Evolutionary conservation across 30 jellyfish, hydroid and myxozoan genomes (phyloP).

Genomic region (Aurelia aurita): DNA sequence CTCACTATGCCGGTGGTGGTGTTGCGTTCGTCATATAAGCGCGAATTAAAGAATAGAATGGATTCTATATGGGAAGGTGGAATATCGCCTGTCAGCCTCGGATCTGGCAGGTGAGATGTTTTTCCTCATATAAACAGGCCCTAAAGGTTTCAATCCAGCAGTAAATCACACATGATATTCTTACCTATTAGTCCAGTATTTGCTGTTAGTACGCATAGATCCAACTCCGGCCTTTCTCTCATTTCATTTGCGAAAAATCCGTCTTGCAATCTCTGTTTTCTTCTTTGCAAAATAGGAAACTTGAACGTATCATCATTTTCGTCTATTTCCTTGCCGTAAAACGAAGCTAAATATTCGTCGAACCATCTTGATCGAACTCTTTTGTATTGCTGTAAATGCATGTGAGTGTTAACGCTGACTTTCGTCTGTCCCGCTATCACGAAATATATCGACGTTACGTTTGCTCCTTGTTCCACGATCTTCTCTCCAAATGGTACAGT

Average conservation of each 20-base stretch:
- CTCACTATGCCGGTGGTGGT: no score
- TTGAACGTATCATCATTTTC: conserved; percentile 45
- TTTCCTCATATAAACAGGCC: no score
- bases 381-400: conserved; percentile 67
- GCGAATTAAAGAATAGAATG: no score
- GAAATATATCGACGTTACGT: conserved; percentile 59
- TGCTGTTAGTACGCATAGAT: conserved; percentile 44
- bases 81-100: no score
- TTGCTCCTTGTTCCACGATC: conserved; percentile 81
- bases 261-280: conserved; percentile 45
- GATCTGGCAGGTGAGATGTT: no score
- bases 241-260: conserved; percentile 87
- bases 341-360: conserved; percentile 11
- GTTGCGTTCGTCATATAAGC: no score
- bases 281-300: conserved; percentile 55
- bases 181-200: conserved; percentile 62
- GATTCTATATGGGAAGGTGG: no score
- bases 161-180: background rate
- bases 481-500: conserved; percentile 74
- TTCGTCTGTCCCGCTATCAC: conserved; percentile 88
- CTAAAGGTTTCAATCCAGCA: background rate
- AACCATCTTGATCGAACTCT: conserved; percentile 27
- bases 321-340: conserved; percentile 20
- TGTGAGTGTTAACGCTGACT: conserved; percentile 57
- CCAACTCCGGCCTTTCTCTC: conserved; percentile 73